Percentiles rank a stretch among this genome's conserved stretches.
Evolutionary conservation across 2,888 invertebrate genomes (phyloP).

Genomic region (Ectobius pallidus): DNA sequence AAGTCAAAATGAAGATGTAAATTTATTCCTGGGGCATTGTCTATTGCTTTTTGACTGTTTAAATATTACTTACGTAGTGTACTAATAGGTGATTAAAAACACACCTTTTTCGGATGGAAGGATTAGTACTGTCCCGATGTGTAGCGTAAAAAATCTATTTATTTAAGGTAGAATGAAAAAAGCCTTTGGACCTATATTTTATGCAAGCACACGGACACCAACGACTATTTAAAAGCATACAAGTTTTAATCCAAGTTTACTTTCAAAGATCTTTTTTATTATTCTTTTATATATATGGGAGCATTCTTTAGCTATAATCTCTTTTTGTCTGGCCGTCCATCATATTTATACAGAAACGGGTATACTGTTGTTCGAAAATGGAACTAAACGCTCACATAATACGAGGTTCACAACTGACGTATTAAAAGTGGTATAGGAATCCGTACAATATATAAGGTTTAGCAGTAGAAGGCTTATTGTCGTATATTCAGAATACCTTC

Average conservation of each 20-base stretch:
- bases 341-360: slow-evolving; percentile 22
- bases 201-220: slow-evolving; percentile 1
- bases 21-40: no score
- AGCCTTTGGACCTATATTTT: slow-evolving; percentile 5
- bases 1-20: no score
- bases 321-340: slow-evolving; percentile 9
- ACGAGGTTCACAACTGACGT: not conserved
- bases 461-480: slow-evolving; percentile 1
- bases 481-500: slow-evolving; percentile 2
- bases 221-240: not conserved
- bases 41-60: no score
- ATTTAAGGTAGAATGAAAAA: not conserved
- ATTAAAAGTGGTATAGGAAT: not conserved
- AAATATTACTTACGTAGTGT: no score
- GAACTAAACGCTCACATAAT: no score
- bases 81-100: not conserved
- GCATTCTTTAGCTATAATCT: slow-evolving; percentile 11
- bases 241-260: slow-evolving; percentile 1
- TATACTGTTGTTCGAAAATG: no score
- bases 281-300: slow-evolving; percentile 12
- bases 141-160: not conserved
- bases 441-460: slow-evolving; percentile 22
- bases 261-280: not conserved
- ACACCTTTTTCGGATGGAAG: not conserved
- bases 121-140: no score